Base-by-base conservation (phyloP, 2,797 vertebrate genomes). In the Enteromius fasciolatus region DNA sequence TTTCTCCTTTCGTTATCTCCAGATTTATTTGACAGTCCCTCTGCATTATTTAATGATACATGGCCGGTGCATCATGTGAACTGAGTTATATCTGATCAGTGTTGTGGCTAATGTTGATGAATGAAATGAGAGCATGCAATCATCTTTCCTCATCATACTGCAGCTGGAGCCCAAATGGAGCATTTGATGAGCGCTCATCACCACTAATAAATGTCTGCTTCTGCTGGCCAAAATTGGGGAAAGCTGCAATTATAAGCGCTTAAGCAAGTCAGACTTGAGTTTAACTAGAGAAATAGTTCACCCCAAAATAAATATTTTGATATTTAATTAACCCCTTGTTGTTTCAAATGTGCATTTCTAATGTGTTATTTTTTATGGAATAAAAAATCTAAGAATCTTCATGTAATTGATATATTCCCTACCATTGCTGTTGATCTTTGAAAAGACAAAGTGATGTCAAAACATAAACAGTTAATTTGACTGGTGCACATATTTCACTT, bases 151-250 rank as follows among this genome's bases (percentile, higher is more conserved):
- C 39, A 46, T 80, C 67, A 80, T 25, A 48, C 68, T 80, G 54
- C 54, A 63, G 25, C 78, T 80, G 68, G 54, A 80, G 36, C 66
- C 50, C 63, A 81, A 72, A 59, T 10, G 3, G 31, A 33, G 66
- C 84, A 87, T 74, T 66, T 80, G 82, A 86, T 80, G 82, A 88
- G 84, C 89, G 87, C 89, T 73, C 36, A 4, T 23, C 87, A 83
- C 39, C 0, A 46, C 76, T 78, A 86, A 88, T 83, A 87, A 90
- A 87, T 85, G 80, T 84, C 89, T 84, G 86, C 83, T 89, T 88
- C 82, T 8, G 79, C 4, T 90, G 89, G 20, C 31, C 46, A 74
- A 63, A 66, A 74, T 14, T 28, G 10, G 10, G 59, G 44, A 50
- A 73, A 36, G 70, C 59, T 81, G 10, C 57, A 74, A 28, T 74